A percentile compares a stretch with the other conserved stretches of the same genome.
Conservation (phyloP, 2,113 vertebrate species). For the Psettodes erumei region DNA sequence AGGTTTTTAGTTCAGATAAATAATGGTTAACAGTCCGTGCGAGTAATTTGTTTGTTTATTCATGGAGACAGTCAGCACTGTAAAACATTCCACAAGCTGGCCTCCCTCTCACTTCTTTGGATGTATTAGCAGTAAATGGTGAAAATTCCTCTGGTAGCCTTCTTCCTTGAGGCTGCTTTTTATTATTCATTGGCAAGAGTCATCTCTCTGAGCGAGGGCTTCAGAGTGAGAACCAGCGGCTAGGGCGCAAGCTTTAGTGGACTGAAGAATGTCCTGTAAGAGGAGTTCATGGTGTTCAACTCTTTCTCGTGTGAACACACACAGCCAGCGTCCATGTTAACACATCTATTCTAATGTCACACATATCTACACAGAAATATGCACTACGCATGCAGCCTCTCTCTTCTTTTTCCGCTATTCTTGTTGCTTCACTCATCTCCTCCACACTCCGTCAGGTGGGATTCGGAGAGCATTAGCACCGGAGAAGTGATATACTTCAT, state of each 20-base stretch:
- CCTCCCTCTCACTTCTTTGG: slow-evolving; percentile 20
- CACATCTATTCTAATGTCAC: slow-evolving; percentile 1
- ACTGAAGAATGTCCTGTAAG: slow-evolving; percentile 15
- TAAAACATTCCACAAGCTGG: slow-evolving; percentile 16
- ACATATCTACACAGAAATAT: slow-evolving; percentile 15
- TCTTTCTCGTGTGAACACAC: not conserved
- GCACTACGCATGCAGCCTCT: slow-evolving; percentile 3
- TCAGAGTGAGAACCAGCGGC: slow-evolving; percentile 50
- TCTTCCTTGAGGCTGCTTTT: slow-evolving; percentile 59
- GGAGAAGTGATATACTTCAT: slow-evolving; percentile 1
- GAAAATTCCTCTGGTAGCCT: slow-evolving; percentile 16
- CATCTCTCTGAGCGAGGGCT: slow-evolving; percentile 33
- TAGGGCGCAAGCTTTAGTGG: slow-evolving; percentile 42
- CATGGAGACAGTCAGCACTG: slow-evolving; percentile 2
- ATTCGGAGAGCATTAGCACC: slow-evolving; percentile 39
- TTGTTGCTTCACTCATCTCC: slow-evolving; percentile 22
- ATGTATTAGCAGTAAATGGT: slow-evolving; percentile 27
- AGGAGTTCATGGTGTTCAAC: not conserved
- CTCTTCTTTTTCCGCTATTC: not conserved
- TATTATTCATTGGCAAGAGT: slow-evolving; percentile 67
- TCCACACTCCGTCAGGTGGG: slow-evolving; percentile 31
- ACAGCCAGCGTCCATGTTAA: slow-evolving; percentile 3
- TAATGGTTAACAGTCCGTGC: slow-evolving; percentile 27
- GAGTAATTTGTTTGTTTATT: slow-evolving; percentile 48
- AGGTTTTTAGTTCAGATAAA: slow-evolving; percentile 29